Evolutionary conservation across 2,888 invertebrate genomes (phyloP), one percentile per base, ranked within the genome.

Genomic region (Tromatobia lineatoria): DNA sequence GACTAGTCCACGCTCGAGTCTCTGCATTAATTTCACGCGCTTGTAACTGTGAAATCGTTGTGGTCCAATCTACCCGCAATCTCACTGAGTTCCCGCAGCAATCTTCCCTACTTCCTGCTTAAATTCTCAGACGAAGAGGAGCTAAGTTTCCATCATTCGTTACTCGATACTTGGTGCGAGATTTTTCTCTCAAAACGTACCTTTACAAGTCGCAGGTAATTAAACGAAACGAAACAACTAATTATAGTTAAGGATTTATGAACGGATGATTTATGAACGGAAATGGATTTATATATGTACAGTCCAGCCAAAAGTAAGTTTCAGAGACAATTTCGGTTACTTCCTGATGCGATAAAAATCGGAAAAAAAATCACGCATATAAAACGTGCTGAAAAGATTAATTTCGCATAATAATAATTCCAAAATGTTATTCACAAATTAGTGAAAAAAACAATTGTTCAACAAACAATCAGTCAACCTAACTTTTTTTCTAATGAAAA

Each of bases 1-100:
- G 71, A 11, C 70, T 11, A 45, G 73, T 77, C 59, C 59, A 11
- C 20, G 66, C 34, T 67, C 76, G 83, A 54, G 75, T 57, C 78
- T 81, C 80, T 75, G 86, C 77, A 86, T 86, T 86, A 70, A 86
- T 86, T 86, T 86, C 86, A 86, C 78, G 86, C 85, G 86, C 85
- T 85, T 66, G 80, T 79, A 81, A 82, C 83, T 86, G 84, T 86
- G 85, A 86, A 86, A 86, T 86, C 81, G 81, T 76, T 67, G 45
- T 70, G 78, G 84, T 78, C 71, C 71, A 83, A 86, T 86, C 84
- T 80, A 66, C 50, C 29, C 38, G 42, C 25, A 47, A 67, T 42
- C 71, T 59, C 80, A 20, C 45, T 15, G 38, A 50, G n/a, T 57
- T 59, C 42, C 45, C 20, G 47, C 70, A 18, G 67, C 59, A 34